phyloP scores from a whole-genome alignment of 2,113 vertebrate genomes.

The Parus major region DNA sequence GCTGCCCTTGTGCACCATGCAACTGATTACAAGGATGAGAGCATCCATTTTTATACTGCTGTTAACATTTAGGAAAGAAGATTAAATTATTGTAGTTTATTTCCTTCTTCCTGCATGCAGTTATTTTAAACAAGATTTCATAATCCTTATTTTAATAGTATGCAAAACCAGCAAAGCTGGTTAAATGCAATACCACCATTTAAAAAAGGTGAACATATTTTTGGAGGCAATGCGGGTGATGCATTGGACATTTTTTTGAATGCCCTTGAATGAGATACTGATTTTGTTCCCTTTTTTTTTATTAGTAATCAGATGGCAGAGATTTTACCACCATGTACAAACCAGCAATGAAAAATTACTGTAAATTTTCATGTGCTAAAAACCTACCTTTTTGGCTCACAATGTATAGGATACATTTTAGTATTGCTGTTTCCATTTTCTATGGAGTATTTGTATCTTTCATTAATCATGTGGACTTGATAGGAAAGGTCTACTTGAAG shows the following conservation, averaged over 20 bases:
- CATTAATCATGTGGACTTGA: neutral
- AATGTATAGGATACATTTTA: neutral
- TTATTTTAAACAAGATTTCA: conserved; percentile 61
- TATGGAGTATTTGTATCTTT: neutral
- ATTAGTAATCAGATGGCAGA: conserved; percentile 7
- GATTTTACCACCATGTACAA: neutral
- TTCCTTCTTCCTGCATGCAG: conserved; percentile 51
- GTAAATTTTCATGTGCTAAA: neutral
- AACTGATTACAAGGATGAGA: conserved; percentile 95
- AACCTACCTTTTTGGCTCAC: neutral
- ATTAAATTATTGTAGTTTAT: conserved; percentile 87
- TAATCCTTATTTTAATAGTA: conserved; percentile 18
- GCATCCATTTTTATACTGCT: conserved; percentile 83
- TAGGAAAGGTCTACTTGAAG: neutral
- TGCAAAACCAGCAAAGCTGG: neutral
- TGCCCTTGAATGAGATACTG: neutral
- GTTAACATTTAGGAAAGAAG: conserved; percentile 78
- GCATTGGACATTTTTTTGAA: neutral
- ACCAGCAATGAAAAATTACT: neutral
- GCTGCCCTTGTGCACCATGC: conserved; percentile 86
- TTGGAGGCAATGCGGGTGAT: neutral
- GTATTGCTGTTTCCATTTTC: neutral
- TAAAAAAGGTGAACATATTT: conserved; percentile 9
- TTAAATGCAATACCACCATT: neutral
- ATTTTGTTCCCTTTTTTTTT: neutral